Conservation (phyloP, 1,140 invertebrate genomes). For the Phthorimaea operculella region DNA sequence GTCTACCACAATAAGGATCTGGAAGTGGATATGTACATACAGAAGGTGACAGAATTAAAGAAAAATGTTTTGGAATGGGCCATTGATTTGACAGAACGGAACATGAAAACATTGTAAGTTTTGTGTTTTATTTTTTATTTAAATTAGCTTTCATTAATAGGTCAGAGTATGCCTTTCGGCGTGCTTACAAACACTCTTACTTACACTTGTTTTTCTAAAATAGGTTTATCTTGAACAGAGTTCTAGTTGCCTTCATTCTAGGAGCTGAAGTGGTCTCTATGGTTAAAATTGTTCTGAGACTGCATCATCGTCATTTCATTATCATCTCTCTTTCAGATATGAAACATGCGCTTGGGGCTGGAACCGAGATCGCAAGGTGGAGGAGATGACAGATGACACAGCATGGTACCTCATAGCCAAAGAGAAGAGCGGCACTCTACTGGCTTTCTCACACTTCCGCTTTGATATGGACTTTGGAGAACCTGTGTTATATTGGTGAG, state of each 20-base stretch:
- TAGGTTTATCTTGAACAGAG: too few relatives aligned
- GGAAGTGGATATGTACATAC: conserved; percentile 54
- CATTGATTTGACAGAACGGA: conserved; percentile 70
- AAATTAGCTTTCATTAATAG: too few relatives aligned
- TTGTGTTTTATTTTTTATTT: background rate
- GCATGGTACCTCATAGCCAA: conserved; percentile 79
- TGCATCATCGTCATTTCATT: too few relatives aligned
- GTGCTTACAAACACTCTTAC: too few relatives aligned
- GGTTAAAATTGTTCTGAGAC: too few relatives aligned
- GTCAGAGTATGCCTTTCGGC: too few relatives aligned
- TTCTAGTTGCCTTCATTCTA: too few relatives aligned
- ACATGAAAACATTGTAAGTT: conserved; percentile 71
- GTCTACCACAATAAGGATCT: conserved; percentile 41
- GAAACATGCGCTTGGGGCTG: conserved; percentile 80
- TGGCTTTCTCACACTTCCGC: conserved; percentile 70
- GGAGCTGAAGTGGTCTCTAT: too few relatives aligned
- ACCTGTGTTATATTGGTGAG: conserved; percentile 64
- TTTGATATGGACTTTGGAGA: conserved; percentile 66
- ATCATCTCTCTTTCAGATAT: conserved; percentile 70
- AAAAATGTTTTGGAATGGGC: conserved; percentile 64
- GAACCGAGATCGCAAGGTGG: conserved; percentile 75
- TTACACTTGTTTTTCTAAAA: too few relatives aligned
- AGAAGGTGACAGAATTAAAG: conserved; percentile 45
- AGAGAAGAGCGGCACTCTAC: conserved; percentile 54
- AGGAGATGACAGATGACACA: conserved; percentile 77